Conservation (phyloP, 2,888 invertebrate species). For the Leucozona laternaria region DNA sequence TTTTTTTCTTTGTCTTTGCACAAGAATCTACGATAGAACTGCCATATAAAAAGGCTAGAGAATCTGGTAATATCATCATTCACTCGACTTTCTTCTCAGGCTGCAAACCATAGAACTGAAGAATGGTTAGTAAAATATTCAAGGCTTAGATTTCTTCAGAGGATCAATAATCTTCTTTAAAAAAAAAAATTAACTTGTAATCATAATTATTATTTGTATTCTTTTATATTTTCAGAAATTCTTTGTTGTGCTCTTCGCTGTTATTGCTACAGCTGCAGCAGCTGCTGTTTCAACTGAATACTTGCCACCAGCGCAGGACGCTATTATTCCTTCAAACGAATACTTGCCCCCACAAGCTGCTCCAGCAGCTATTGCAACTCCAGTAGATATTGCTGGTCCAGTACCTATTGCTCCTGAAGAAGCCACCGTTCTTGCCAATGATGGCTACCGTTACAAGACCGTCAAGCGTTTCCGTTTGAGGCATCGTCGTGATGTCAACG, state of each 20-base stretch:
- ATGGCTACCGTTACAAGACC: constrained; percentile 79
- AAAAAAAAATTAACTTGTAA: background rate
- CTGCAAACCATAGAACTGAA: constrained; percentile 49
- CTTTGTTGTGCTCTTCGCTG: constrained; percentile 80
- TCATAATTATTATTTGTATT: background rate
- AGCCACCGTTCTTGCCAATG: constrained; percentile 70
- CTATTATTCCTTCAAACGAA: constrained; percentile 71
- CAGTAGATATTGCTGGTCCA: too few relatives aligned
- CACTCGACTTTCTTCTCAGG: constrained; percentile 56
- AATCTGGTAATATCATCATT: constrained; percentile 59
- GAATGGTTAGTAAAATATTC: constrained; percentile 62
- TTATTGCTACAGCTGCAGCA: constrained; percentile 80
- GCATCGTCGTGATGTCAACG: constrained; percentile 79
- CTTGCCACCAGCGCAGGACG: constrained; percentile 73
- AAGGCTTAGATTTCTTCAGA: background rate
- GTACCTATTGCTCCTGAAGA: constrained; percentile 43
- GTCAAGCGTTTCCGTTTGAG: constrained; percentile 76
- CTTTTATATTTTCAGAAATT: constrained; percentile 79
- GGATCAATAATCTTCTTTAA: background rate
- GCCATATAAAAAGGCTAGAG: constrained; percentile 63
- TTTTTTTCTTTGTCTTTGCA: background rate
- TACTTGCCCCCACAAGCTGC: constrained; percentile 72
- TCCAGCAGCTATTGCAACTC: constrained; percentile 1
- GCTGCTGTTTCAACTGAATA: constrained; percentile 73
- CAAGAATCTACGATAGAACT: constrained; percentile 18